Evolutionary conservation across 2,113 vertebrate genomes (phyloP).

Genomic region (Gopherus evgoodei): DNA sequence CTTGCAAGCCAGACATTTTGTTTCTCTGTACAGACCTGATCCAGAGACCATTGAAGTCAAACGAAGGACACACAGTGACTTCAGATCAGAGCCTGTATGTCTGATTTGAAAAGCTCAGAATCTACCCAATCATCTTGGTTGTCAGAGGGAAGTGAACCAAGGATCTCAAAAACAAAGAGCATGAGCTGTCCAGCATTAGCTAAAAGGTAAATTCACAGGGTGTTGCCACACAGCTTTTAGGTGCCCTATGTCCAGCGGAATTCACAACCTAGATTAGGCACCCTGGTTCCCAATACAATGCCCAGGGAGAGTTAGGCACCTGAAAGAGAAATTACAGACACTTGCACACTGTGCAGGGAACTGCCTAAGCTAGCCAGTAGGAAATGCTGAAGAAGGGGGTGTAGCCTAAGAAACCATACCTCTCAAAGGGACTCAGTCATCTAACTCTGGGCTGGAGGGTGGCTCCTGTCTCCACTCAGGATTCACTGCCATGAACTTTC

Average conservation of each 20-base stretch:
- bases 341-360: too few relatives aligned
- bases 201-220: too few relatives aligned
- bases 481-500: neutral
- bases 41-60: neutral
- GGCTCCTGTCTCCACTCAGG: neutral
- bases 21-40: neutral
- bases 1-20: neutral
- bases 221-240: neutral
- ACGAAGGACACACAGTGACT: fast-evolving
- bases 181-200: neutral
- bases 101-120: neutral
- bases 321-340: neutral
- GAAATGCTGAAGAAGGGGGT: neutral
- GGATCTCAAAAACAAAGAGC: neutral
- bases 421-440: neutral
- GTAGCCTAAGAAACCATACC: neutral
- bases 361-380: neutral
- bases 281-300: neutral
- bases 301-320: neutral
- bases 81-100: neutral
- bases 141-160: neutral
- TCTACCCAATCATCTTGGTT: too few relatives aligned
- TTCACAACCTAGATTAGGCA: neutral
- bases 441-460: neutral
- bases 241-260: neutral